A percentile compares a stretch with the other conserved stretches of the same genome.
Evolutionary conservation across 2,888 invertebrate species (phyloP).

Genomic region (Lithodes maja): DNA sequence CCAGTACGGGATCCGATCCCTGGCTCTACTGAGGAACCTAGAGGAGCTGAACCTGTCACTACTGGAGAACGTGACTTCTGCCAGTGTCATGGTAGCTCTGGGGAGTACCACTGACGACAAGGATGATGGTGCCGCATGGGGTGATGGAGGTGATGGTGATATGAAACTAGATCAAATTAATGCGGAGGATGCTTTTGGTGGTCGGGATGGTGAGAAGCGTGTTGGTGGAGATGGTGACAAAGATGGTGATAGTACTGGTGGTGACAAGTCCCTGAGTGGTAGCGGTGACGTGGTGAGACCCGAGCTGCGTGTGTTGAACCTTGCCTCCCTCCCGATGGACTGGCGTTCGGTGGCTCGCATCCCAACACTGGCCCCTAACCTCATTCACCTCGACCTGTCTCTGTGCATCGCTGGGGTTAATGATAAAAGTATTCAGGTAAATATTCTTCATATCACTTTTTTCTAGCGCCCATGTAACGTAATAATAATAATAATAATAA

Average conservation of each 20-base stretch:
- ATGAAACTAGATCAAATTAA: background rate
- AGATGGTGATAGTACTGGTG: background rate
- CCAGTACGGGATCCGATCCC: slow-evolving; percentile 77
- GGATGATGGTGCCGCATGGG: too few relatives aligned
- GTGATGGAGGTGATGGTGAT: background rate
- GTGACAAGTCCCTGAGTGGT: background rate
- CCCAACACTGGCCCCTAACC: slow-evolving; percentile 78
- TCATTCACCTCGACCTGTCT: slow-evolving; percentile 80
- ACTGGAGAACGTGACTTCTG: slow-evolving; percentile 81
- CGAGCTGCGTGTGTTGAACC: slow-evolving; percentile 72
- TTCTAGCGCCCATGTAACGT: background rate
- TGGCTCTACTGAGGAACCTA: slow-evolving; percentile 78
- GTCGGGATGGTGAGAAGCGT: background rate
- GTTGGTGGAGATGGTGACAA: background rate
- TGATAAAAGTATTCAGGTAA: slow-evolving; percentile 75
- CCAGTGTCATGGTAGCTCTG: slow-evolving; percentile 80
- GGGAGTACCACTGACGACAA: slow-evolving; percentile 72
- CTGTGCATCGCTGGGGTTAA: slow-evolving; percentile 84
- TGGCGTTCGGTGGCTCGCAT: slow-evolving; percentile 80
- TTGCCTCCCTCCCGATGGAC: slow-evolving; percentile 76
- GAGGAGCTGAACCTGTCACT: slow-evolving; percentile 81
- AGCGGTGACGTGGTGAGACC: slow-evolving; percentile 56
- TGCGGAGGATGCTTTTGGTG: background rate
- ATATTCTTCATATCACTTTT: background rate
- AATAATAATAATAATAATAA: background rate